These are phyloP conservation scores for Parnassius mnemosyne DNA, from an alignment of 2,888 invertebrate genomes.

Conservation along the genomic window DNA sequence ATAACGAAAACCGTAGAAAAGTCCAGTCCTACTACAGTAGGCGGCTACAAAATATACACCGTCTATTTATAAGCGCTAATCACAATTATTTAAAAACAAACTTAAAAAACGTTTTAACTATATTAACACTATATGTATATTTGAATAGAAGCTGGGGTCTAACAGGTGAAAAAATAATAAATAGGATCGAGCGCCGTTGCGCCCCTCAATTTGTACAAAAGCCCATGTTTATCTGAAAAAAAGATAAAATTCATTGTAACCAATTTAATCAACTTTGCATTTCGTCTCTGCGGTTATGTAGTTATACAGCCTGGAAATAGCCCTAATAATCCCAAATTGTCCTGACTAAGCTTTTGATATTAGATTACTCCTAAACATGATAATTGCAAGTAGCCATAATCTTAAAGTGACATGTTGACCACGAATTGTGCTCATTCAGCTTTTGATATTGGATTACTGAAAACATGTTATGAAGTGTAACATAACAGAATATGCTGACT, in stretches of 20 bases:
- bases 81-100: slow-evolving; percentile 57
- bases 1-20: slow-evolving; percentile 16
- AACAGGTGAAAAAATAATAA: slow-evolving; percentile 74
- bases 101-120: slow-evolving; percentile 54
- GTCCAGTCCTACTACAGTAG: slow-evolving; percentile 51
- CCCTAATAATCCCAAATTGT: too few relatives aligned
- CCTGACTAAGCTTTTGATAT: too few relatives aligned
- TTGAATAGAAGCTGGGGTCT: slow-evolving; percentile 70
- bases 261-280: not conserved
- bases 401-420: too few relatives aligned
- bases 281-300: too few relatives aligned
- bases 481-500: too few relatives aligned
- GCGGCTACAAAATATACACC: slow-evolving; percentile 48
- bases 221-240: slow-evolving; percentile 59
- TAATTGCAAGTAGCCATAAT: too few relatives aligned
- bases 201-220: slow-evolving; percentile 71
- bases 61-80: slow-evolving; percentile 44
- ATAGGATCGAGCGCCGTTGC: slow-evolving; percentile 61
- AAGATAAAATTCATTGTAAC: slow-evolving; percentile 28
- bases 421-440: too few relatives aligned
- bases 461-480: too few relatives aligned
- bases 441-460: too few relatives aligned
- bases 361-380: too few relatives aligned
- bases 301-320: too few relatives aligned
- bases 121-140: slow-evolving; percentile 69